Base-by-base conservation (phyloP, 1,140 invertebrate genomes). In the Andrena cerasifolii region DNA sequence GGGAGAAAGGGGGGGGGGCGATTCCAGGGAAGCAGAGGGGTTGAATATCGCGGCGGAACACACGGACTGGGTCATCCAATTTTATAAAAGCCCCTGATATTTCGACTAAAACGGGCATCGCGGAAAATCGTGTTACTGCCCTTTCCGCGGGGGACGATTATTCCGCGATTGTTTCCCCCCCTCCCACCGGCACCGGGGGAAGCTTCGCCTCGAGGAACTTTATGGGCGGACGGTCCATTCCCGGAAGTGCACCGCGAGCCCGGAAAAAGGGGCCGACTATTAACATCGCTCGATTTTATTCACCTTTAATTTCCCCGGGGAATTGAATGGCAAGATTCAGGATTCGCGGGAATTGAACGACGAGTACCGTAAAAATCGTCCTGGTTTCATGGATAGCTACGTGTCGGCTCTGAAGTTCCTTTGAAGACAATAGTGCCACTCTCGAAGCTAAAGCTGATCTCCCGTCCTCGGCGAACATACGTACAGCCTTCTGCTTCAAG, bases 21-120 rank as follows among this genome's bases (percentile, higher is more conserved):
- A 71, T 36, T n/a, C 18, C 40, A 33, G n/a, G 28, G 54, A 49
- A 54, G n/a, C 10, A 61, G 51, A 43, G 8, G 26, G 56, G 18
- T 3, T 10, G 36, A 40, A 40, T 40, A 40, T 40, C n/a, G 33
- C 5, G 40, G 12, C 5, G 12, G 12, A 36, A 53, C 1, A 5
- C n/a, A 7, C 10, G 16, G 6, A 18, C 14, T 1, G 68, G 51
- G 40, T 76, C 40, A 14, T 76, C 18, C 53, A 76, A 76, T 76
- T 76, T 68, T 59, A 76, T 76, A 76, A 76, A 76, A 76, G 65
- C 73, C 43, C 21, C 31, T 14, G 43, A 59, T 76, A 76, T 76
- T 76, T 76, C 73, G 53, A 66, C 45, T 56, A 33, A 67, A 75
- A 75, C 61, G 61, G 56, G 51, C 36, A 58, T 67, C 62, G 62